A percentile compares a stretch with the other conserved stretches of the same genome.
These are phyloP conservation scores for Helicolenus hilgendorfi DNA, from an alignment of 2,797 vertebrate species.

Conservation along the genomic window DNA sequence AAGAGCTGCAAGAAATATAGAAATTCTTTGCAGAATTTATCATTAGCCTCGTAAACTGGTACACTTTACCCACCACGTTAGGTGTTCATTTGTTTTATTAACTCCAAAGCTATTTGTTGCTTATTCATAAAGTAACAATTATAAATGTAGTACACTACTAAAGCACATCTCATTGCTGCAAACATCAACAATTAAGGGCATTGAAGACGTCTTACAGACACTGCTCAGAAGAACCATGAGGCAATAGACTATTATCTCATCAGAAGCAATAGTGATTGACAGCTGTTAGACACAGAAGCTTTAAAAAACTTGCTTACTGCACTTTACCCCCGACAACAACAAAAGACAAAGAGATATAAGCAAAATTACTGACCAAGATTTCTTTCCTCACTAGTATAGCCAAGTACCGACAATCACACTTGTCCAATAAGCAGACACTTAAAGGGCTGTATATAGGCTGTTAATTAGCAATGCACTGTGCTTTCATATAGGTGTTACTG, in stretches of 20 bases:
- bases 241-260: slow-evolving; percentile 1
- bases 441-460: background rate
- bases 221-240: background rate
- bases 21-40: background rate
- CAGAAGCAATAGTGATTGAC: background rate
- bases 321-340: background rate
- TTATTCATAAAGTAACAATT: background rate
- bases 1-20: background rate
- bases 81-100: background rate
- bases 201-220: background rate
- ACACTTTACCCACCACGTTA: background rate
- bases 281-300: background rate
- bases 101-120: background rate
- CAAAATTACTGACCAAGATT: background rate
- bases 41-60: background rate
- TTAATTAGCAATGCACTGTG: background rate
- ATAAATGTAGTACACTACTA: background rate
- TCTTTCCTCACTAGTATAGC: background rate
- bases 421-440: rapidly evolving
- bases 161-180: background rate
- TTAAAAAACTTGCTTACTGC: background rate
- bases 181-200: background rate
- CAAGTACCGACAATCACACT: background rate
- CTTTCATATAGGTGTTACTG: background rate
- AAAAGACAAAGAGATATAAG: background rate